Evolutionary conservation across 2,797 vertebrate genomes (phyloP).

Genomic region (Percopsis omiscomaycus): DNA sequence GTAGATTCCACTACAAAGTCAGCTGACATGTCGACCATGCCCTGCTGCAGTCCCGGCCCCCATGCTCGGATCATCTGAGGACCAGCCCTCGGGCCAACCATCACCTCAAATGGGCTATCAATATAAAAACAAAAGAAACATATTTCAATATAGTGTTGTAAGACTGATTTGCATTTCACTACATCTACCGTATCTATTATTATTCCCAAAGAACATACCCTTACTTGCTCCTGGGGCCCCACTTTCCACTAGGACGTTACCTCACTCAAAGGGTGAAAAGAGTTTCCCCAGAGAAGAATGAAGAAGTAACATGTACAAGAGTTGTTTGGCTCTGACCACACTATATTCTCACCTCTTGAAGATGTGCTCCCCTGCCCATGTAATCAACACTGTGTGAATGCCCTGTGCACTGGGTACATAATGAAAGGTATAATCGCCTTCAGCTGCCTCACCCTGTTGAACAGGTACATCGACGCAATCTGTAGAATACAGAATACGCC

Average conservation of each 20-base stretch:
- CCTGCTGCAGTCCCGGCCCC: conserved; percentile 78
- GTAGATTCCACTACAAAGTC: conserved; percentile 80
- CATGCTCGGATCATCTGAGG: conserved; percentile 79
- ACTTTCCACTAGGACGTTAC: no score
- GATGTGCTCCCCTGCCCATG: conserved; percentile 76
- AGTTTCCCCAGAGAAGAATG: no score
- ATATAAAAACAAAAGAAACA: neutral
- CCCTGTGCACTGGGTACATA: conserved; percentile 70
- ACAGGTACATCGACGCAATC: conserved; percentile 72
- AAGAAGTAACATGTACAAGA: no score
- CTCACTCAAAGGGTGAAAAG: no score
- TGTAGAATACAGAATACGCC: conserved; percentile 28
- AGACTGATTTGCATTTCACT: neutral
- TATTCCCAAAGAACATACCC: neutral
- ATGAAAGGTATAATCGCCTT: conserved; percentile 68
- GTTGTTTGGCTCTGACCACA: neutral
- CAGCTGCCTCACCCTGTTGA: conserved; percentile 71
- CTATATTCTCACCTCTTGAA: conserved; percentile 67
- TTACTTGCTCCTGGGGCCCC: no score
- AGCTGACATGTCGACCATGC: conserved; percentile 73
- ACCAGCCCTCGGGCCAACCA: conserved; percentile 70
- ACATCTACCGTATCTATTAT: neutral
- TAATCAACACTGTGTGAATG: conserved; percentile 71
- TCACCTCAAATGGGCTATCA: conserved; percentile 75
- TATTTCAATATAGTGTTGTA: neutral